Evolutionary conservation across 2,797 vertebrate genomes (phyloP).

Genomic region (Coreius guichenoti): DNA sequence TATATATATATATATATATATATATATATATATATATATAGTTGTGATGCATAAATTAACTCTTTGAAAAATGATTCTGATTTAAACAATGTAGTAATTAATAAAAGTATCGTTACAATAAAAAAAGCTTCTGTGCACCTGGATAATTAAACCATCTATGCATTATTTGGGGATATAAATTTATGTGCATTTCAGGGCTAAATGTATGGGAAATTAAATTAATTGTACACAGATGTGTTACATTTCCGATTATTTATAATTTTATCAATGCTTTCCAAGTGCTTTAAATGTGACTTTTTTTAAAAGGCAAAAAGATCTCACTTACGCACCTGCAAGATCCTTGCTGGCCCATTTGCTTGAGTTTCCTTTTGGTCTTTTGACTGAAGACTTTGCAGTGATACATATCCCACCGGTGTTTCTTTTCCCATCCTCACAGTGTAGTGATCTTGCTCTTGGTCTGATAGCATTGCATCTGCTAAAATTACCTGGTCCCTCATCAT

Average conservation of each 20-base stretch:
- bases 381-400: slow-evolving; percentile 24
- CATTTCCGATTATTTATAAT: background rate
- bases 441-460: slow-evolving; percentile 53
- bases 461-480: slow-evolving; percentile 48
- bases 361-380: slow-evolving; percentile 64
- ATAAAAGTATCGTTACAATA: background rate
- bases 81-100: background rate
- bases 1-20: too few relatives aligned
- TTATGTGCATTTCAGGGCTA: background rate
- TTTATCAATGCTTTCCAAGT: background rate
- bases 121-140: background rate
- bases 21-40: too few relatives aligned
- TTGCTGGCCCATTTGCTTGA: slow-evolving; percentile 53
- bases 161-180: background rate
- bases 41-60: background rate
- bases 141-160: background rate
- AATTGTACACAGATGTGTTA: background rate
- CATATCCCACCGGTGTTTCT: slow-evolving; percentile 58
- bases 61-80: background rate
- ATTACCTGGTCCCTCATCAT: slow-evolving; percentile 31
- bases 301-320: background rate
- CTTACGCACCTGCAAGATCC: slow-evolving; percentile 68
- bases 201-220: background rate
- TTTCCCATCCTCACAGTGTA: slow-evolving; percentile 56
- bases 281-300: too few relatives aligned